Evolutionary conservation across 1,140 invertebrate species (phyloP).

Genomic region (Drosophila sproati): DNA sequence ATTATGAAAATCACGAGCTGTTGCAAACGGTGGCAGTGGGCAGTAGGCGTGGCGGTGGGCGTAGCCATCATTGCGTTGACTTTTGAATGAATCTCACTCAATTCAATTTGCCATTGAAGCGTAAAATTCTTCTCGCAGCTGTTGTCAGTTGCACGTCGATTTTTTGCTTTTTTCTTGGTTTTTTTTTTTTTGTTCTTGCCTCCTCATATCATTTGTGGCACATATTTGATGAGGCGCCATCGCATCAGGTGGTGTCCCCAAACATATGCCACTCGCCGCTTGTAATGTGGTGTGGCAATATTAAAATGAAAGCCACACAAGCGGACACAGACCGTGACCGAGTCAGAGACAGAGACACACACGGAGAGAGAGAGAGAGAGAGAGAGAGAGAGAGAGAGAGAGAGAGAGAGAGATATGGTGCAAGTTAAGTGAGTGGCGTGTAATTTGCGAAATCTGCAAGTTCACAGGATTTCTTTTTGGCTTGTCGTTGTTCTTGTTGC

Average conservation of each 20-base stretch:
- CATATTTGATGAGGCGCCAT: conserved; percentile 45
- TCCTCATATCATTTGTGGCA: conserved; percentile 44
- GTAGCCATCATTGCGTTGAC: conserved; percentile 54
- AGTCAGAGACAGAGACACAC: conserved; percentile 3
- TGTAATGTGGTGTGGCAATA: conserved; percentile 44
- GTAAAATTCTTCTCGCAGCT: conserved; percentile 66
- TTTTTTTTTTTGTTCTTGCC: too few species aligned
- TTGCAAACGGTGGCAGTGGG: background rate
- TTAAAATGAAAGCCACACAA: conserved; percentile 50
- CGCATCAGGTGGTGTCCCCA: conserved; percentile 33
- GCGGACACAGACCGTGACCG: conserved; percentile 35
- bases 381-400: conserved; percentile 25
- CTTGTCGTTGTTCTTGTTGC: too few species aligned
- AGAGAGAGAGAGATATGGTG: conserved; percentile 28
- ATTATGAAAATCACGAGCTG: conserved; percentile 77
- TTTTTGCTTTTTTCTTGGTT: conserved; percentile 10
- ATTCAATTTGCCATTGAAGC: conserved; percentile 74
- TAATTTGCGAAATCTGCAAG: conserved; percentile 26
- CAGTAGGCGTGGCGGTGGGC: conserved; percentile 23
- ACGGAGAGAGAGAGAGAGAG: background rate
- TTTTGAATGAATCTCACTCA: conserved; percentile 81
- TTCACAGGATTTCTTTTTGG: conserved; percentile 24
- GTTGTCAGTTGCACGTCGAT: conserved; percentile 57
- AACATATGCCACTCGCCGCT: conserved; percentile 16
- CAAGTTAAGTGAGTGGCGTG: conserved; percentile 30